Percentiles rank a stretch among this genome's conserved stretches.
These are phyloP conservation scores for Bucco capensis DNA, from an alignment of 2,113 vertebrate species.

Conservation along the genomic window DNA sequence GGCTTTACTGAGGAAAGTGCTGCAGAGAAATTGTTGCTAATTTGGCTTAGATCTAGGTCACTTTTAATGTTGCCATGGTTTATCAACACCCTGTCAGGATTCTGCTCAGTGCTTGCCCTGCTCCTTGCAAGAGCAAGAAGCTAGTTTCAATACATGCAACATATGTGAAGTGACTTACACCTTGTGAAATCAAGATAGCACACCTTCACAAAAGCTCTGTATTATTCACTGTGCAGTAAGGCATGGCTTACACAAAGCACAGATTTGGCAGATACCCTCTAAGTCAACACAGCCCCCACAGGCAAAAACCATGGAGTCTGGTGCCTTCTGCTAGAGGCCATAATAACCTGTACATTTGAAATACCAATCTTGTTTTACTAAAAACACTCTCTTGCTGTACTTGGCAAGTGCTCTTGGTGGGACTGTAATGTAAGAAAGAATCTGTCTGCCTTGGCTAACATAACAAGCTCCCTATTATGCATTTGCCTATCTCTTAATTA, in stretches of 20 bases:
- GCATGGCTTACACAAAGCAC: background rate
- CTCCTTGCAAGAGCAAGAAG: background rate
- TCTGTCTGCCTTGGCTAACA: conserved; percentile 4
- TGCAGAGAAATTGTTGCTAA: background rate
- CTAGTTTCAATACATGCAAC: background rate
- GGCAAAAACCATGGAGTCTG: background rate
- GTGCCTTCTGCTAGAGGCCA: background rate
- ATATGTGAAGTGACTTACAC: background rate
- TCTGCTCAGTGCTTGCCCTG: background rate
- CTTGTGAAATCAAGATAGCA: background rate
- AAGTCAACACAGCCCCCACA: background rate
- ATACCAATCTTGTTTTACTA: background rate
- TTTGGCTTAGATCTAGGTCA: background rate
- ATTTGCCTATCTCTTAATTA: background rate
- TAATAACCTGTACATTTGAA: background rate
- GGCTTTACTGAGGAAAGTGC: background rate
- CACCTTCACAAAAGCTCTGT: background rate
- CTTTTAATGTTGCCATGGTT: background rate
- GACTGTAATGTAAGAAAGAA: background rate
- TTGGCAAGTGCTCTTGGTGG: background rate
- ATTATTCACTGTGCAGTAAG: background rate
- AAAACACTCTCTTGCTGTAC: background rate
- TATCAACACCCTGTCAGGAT: background rate
- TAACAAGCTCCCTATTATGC: background rate
- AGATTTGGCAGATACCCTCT: background rate